Evolutionary conservation across 2,797 vertebrate species (phyloP).

Genomic region (Bradypodion ventrale): DNA sequence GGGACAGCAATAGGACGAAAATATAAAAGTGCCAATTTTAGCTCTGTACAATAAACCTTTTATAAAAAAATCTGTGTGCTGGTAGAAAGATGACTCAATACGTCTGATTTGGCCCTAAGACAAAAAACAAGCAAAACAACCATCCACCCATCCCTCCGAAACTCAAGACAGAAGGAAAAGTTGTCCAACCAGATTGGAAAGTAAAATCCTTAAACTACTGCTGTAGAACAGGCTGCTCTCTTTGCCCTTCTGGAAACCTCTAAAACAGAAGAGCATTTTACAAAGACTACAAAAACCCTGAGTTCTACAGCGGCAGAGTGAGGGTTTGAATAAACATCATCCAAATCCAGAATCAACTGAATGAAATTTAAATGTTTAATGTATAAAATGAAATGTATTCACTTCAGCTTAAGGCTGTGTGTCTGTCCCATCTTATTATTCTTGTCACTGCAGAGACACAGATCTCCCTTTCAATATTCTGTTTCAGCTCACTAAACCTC

Average conservation of each 20-base stretch:
- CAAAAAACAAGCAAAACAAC: too few species aligned
- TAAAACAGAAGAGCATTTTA: not conserved
- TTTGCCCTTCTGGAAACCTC: not conserved
- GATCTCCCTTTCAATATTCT: conserved; percentile 7
- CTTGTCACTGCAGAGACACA: not conserved
- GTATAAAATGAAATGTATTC: not conserved
- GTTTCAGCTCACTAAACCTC: not conserved
- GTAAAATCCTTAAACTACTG: not conserved
- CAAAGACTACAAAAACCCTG: not conserved
- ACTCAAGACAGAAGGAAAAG: too few species aligned
- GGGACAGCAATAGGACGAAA: not conserved
- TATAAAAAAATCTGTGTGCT: not conserved
- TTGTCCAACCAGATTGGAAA: not conserved
- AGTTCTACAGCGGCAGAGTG: conserved; percentile 20
- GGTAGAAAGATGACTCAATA: not conserved
- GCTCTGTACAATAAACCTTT: not conserved
- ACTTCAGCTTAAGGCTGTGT: fast-evolving
- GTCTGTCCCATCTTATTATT: not conserved
- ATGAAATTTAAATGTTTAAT: not conserved
- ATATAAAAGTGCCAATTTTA: not conserved
- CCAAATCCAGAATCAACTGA: conserved; percentile 1
- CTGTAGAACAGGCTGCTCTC: not conserved
- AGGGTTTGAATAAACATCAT: conserved; percentile 23
- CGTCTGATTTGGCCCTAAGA: not conserved
- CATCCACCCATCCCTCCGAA: too few species aligned